Base-by-base conservation (phyloP, 2,113 vertebrate species). In the Ptychochromis oligacanthus region DNA sequence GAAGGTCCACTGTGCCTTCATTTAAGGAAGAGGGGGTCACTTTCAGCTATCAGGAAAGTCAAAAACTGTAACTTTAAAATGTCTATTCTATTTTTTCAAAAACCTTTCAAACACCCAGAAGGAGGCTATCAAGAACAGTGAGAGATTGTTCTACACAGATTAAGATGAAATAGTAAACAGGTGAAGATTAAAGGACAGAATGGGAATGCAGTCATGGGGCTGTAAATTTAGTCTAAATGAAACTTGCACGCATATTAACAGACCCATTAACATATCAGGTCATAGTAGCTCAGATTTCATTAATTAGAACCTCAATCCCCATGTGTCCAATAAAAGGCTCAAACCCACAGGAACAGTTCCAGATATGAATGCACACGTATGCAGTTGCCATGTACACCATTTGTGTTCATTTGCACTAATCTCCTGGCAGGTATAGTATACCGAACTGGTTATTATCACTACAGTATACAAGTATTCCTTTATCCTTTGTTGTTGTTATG, bases 271-370 rank as follows among this genome's bases (percentile, higher is more conserved):
- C 84, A 84, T 14, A 12, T 54, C 59, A 61, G 85, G 65, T 85
- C 78, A 62, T 34, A 76, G 70, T 3, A 28, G 36, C 34, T 57
- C 46, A 22, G 72, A 62, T 59, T 57, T 67, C 70, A 82, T 87
- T 90, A 89, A 91, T 92, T 87, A 92, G 54, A 46, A 54, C 61
- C 17, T 75, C 22, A 80, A 75, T 84, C 56, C 91, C 86, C 83
- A 22, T 55, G 80, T 59, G 89, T 83, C 83, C 83, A 92, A 92
- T 94, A 93, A 85, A 87, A 77, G 20, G 26, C 86, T 88, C 80
- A 62, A 28, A 79, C 52, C 17, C 18, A 46, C 31, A 74, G 55
- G 38, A 79, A 75, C 67, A 58, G 65, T 12, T 10, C 52, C 20
- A 54, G 18, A 78, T 46, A 80, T 46, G 18, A 80, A 86, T 4